phyloP scores from a whole-genome alignment of 2,888 invertebrate species.

The Alviniconcha strummeri region DNA sequence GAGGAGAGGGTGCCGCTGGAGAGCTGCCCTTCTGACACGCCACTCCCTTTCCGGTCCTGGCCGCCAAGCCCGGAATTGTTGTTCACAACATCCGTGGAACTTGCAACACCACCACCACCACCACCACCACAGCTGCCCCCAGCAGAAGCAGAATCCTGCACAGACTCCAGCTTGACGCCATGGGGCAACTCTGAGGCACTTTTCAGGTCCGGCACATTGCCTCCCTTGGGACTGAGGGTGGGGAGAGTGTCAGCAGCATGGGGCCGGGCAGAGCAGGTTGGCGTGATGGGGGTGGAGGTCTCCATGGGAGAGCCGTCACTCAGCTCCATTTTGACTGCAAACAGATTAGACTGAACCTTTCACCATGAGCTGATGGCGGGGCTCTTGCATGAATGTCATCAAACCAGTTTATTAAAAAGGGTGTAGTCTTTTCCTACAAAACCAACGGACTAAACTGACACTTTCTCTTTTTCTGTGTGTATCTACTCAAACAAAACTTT shows the following conservation, averaged over 20 bases:
- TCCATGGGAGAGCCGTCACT: slow-evolving; percentile 20
- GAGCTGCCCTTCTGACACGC: neutral
- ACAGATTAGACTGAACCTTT: neutral
- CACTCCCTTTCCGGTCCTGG: neutral
- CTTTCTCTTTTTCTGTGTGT: neutral
- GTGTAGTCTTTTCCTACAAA: no score
- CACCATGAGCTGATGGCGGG: neutral
- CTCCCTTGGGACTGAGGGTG: slow-evolving; percentile 26
- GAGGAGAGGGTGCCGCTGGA: neutral
- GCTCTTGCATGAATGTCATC: neutral
- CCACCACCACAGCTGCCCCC: neutral
- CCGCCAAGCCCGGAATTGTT: neutral
- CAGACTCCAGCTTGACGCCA: neutral
- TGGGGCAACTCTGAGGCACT: neutral
- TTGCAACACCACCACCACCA: no score
- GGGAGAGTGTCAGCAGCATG: neutral
- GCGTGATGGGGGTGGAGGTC: neutral
- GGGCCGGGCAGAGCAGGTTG: neutral
- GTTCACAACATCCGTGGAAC: neutral
- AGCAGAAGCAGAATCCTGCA: neutral
- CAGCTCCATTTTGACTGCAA: slow-evolving; percentile 20
- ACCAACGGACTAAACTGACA: neutral
- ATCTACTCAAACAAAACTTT: no score
- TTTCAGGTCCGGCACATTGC: slow-evolving; percentile 12
- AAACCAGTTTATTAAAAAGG: neutral